Evolutionary conservation across 2,797 vertebrate species (phyloP).

Genomic region (Phoxinus dragarum): DNA sequence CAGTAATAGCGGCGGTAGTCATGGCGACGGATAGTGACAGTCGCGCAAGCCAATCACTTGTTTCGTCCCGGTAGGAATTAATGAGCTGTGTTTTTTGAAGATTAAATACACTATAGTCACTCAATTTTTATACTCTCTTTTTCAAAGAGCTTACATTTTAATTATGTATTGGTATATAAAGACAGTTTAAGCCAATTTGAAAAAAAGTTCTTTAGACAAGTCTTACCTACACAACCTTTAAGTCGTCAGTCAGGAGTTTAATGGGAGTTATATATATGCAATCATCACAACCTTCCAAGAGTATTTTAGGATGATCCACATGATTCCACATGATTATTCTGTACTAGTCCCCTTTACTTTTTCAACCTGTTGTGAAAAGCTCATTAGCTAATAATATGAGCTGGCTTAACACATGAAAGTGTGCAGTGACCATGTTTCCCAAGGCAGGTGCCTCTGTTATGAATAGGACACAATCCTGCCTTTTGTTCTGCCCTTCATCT

Average conservation of each 20-base stretch:
- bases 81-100: too few species aligned
- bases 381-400: slow-evolving; percentile 37
- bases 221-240: not conserved
- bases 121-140: too few species aligned
- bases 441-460: slow-evolving; percentile 30
- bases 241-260: not conserved
- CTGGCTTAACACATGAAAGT: slow-evolving; percentile 37
- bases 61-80: too few species aligned
- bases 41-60: too few species aligned
- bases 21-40: too few species aligned
- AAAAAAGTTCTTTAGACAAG: too few species aligned
- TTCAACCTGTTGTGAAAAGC: slow-evolving; percentile 23
- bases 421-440: slow-evolving; percentile 30
- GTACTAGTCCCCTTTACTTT: slow-evolving; percentile 16
- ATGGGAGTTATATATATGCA: not conserved
- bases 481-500: slow-evolving; percentile 59
- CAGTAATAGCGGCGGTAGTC: too few species aligned
- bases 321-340: not conserved
- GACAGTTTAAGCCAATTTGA: too few species aligned
- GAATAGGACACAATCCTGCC: slow-evolving; percentile 50
- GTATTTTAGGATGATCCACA: not conserved
- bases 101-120: too few species aligned
- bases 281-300: not conserved
- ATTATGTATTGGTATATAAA: too few species aligned
- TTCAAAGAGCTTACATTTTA: too few species aligned